Conservation (phyloP, 2,888 invertebrate species). For the Cylloceria caligata region DNA sequence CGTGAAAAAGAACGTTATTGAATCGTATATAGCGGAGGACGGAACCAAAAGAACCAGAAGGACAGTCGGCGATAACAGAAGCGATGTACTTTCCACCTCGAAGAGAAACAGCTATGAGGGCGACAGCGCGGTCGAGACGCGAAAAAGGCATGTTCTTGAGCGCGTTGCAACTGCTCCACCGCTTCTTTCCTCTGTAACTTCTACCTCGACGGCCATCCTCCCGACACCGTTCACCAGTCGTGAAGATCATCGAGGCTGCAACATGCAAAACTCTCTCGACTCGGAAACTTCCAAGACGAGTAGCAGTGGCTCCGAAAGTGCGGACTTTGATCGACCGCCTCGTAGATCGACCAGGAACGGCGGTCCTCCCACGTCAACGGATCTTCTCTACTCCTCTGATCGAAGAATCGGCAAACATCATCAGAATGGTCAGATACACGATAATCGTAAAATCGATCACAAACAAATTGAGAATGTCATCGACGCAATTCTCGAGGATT, state of each 20-base stretch:
- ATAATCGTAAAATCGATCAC: constrained; percentile 84
- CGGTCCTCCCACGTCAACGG: constrained; percentile 74
- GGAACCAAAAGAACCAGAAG: constrained; percentile 61
- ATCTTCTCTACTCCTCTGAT: constrained; percentile 77
- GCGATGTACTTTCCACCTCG: constrained; percentile 69
- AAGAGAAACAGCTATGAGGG: constrained; percentile 80
- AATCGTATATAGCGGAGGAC: constrained; percentile 70
- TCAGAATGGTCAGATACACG: constrained; percentile 73
- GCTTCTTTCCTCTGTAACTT: constrained; percentile 35
- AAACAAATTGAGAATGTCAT: constrained; percentile 84
- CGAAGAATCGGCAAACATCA: constrained; percentile 72
- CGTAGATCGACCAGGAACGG: constrained; percentile 74
- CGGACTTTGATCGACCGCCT: constrained; percentile 63
- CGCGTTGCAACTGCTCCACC: constrained; percentile 40
- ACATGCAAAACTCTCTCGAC: constrained; percentile 65
- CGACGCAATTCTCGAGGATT: constrained; percentile 83
- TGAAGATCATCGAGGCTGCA: constrained; percentile 31
- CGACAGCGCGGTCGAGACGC: constrained; percentile 67
- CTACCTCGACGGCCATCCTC: constrained; percentile 16
- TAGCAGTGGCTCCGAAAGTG: constrained; percentile 74
- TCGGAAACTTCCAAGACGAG: constrained; percentile 77
- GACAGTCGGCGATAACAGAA: constrained; percentile 18
- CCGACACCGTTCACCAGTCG: constrained; percentile 27
- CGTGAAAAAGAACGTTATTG: constrained; percentile 80
- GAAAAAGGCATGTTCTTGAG: constrained; percentile 47